Conservation (phyloP, 2,113 vertebrate genomes). For the Oryzias javanicus region DNA sequence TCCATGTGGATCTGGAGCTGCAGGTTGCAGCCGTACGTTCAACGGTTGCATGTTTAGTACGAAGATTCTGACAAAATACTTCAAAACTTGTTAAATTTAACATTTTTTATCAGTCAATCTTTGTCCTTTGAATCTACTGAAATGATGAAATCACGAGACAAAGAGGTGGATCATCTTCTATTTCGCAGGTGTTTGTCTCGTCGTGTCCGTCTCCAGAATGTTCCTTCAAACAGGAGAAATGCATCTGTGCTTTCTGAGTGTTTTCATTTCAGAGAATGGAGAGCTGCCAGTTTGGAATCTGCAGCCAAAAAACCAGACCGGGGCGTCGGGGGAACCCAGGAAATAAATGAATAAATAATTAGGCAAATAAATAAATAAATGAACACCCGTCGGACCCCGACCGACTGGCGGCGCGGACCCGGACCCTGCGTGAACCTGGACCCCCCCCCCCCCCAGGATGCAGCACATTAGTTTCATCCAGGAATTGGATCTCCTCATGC, state of each 20-base stretch:
- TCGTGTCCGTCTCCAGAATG: constrained; percentile 28
- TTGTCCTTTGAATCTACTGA: too few species aligned
- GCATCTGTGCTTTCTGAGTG: constrained; percentile 40
- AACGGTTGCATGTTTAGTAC: too few species aligned
- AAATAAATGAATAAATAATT: constrained; percentile 58
- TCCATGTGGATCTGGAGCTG: too few species aligned
- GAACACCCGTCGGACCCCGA: background rate
- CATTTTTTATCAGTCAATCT: too few species aligned
- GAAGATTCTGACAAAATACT: too few species aligned
- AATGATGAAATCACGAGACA: too few species aligned
- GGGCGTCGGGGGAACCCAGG: constrained; percentile 32
- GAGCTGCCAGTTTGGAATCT: constrained; percentile 49
- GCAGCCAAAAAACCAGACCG: constrained; percentile 54
- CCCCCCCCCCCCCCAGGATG: constrained; percentile 55
- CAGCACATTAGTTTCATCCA: constrained; percentile 71
- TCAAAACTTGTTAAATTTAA: too few species aligned
- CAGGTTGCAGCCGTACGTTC: too few species aligned
- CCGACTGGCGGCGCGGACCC: constrained; percentile 18
- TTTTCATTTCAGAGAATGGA: constrained; percentile 42
- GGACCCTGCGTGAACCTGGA: constrained; percentile 18
- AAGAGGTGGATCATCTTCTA: background rate
- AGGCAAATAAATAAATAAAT: constrained; percentile 44
- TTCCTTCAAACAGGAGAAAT: constrained; percentile 35
- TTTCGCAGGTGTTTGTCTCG: constrained; percentile 25
- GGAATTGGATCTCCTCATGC: constrained; percentile 75